Percentiles rank a stretch among this genome's conserved stretches.
Conservation (phyloP, 1,140 invertebrate species). For the Drosophila watanabei region DNA sequence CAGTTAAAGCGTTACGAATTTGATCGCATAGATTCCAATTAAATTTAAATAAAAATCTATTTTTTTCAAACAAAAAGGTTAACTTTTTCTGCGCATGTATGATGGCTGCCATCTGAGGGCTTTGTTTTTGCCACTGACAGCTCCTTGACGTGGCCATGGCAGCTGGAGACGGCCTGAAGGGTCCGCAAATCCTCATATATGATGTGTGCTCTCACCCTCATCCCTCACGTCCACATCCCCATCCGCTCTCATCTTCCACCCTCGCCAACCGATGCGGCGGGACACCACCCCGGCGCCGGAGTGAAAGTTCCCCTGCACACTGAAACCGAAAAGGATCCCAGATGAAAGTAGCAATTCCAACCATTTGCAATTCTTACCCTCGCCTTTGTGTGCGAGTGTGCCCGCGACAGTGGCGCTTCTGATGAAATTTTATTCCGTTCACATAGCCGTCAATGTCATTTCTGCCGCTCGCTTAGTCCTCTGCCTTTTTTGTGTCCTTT, state of each 20-base stretch:
- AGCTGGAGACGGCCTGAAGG: constrained; percentile 53
- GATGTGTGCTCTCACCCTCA: constrained; percentile 37
- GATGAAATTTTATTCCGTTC: constrained; percentile 82
- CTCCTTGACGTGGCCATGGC: constrained; percentile 54
- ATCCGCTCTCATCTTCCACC: constrained; percentile 20
- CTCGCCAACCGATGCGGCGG: not conserved
- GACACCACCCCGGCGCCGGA: constrained; percentile 37
- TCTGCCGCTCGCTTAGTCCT: constrained; percentile 68
- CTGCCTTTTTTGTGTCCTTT: constrained; percentile 58
- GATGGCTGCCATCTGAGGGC: constrained; percentile 66
- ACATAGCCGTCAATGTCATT: constrained; percentile 81
- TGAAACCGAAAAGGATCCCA: constrained; percentile 54
- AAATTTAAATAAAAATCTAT: not conserved
- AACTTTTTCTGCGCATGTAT: constrained; percentile 23
- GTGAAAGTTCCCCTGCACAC: constrained; percentile 71
- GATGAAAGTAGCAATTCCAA: constrained; percentile 79
- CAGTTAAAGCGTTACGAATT: not conserved
- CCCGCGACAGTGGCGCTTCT: constrained; percentile 70
- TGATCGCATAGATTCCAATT: no score
- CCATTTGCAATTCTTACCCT: constrained; percentile 78
- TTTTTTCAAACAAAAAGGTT: not conserved
- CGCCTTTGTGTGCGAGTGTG: constrained; percentile 17
- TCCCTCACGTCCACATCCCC: constrained; percentile 8
- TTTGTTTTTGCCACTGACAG: constrained; percentile 70
- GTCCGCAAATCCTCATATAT: constrained; percentile 72